Percentiles rank a stretch among this genome's conserved stretches.
Evolutionary conservation across 2,113 vertebrate species (phyloP).

Genomic region (Motacilla tschutschensis): DNA sequence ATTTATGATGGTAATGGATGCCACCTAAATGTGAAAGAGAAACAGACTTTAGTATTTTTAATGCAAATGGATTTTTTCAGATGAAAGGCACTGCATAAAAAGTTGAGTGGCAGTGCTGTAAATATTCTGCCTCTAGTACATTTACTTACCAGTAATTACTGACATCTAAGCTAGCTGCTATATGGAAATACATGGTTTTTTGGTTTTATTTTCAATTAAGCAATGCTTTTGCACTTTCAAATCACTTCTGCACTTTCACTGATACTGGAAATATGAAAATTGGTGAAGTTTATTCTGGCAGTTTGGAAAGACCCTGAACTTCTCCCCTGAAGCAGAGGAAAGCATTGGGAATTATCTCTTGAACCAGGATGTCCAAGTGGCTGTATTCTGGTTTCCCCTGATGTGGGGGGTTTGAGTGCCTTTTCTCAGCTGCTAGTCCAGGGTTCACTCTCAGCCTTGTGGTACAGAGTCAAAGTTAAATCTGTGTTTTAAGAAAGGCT

Average conservation of each 20-base stretch:
- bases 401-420: not conserved
- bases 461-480: not conserved
- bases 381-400: conserved; percentile 37
- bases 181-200: not conserved
- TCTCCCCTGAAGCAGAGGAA: conserved; percentile 52
- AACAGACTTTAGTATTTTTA: not conserved
- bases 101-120: not conserved
- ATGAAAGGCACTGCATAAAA: not conserved
- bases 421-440: not conserved
- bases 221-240: not conserved
- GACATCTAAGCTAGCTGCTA: not conserved
- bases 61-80: not conserved
- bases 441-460: not conserved
- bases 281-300: conserved; percentile 32
- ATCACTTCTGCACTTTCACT: conserved; percentile 20
- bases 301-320: conserved; percentile 57
- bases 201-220: not conserved
- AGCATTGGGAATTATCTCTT: conserved; percentile 47
- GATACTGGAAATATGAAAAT: conserved; percentile 58
- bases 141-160: not conserved
- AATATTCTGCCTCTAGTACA: not conserved
- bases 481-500: not conserved
- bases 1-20: not conserved
- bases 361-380: conserved; percentile 55
- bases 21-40: not conserved